These are phyloP conservation scores for Ispidina picta DNA, from an alignment of 2,797 vertebrate genomes.

Conservation along the genomic window DNA sequence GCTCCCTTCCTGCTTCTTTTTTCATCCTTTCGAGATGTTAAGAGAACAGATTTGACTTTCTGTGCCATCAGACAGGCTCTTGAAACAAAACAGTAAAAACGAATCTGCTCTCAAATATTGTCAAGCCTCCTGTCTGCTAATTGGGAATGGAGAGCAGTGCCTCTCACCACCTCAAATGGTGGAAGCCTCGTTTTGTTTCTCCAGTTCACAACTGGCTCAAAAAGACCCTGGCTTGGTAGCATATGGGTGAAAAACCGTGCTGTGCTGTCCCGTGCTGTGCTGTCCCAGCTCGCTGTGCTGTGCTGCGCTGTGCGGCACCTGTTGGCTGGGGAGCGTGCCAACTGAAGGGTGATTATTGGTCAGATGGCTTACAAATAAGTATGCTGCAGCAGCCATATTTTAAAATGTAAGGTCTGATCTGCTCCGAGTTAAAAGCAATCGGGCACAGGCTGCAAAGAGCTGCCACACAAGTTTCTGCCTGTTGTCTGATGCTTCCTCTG, in stretches of 20 bases:
- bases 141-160: neutral
- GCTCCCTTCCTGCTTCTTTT: neutral
- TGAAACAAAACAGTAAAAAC: neutral
- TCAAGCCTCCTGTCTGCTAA: neutral
- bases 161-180: neutral
- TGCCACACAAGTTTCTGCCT: neutral
- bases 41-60: neutral
- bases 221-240: neutral
- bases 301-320: too few relatives aligned
- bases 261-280: fast-evolving
- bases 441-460: neutral
- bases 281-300: fast-evolving
- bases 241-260: neutral
- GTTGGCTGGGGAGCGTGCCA: too few relatives aligned
- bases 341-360: neutral
- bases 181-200: neutral
- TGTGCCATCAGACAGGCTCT: neutral
- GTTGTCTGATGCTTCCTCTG: neutral
- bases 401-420: neutral
- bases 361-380: neutral
- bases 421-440: neutral
- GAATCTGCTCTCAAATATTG: neutral
- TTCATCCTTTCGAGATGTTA: neutral
- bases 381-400: neutral
- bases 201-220: neutral